Conservation (phyloP, 2,888 invertebrate genomes). For the Drosophila melanocephala region DNA sequence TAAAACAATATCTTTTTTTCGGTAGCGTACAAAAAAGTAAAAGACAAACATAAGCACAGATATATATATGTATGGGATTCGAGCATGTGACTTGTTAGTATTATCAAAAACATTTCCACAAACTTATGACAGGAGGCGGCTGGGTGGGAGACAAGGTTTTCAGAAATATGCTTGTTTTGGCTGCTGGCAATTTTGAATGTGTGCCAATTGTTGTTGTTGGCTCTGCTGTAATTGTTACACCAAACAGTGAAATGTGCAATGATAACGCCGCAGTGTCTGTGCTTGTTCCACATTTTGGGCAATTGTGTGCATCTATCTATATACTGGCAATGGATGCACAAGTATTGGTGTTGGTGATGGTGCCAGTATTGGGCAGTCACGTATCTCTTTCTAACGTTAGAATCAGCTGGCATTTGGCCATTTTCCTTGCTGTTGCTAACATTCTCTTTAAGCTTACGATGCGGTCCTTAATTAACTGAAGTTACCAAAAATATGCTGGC, state of each 20-base stretch:
- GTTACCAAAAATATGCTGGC: constrained; percentile 18
- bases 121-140: constrained; percentile 46
- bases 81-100: constrained; percentile 57
- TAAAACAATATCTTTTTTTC: constrained; percentile 33
- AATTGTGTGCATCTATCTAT: constrained; percentile 20
- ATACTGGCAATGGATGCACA: constrained; percentile 9
- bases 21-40: constrained; percentile 15
- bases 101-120: constrained; percentile 69
- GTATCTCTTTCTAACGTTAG: constrained; percentile 28
- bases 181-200: constrained; percentile 74
- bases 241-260: constrained; percentile 78
- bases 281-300: constrained; percentile 56
- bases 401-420: constrained; percentile 52
- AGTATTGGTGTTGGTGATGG: constrained; percentile 29
- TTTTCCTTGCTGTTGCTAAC: constrained; percentile 29
- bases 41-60: constrained; percentile 7
- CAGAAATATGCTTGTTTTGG: constrained; percentile 66
- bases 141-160: constrained; percentile 9
- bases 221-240: constrained; percentile 77
- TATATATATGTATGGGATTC: constrained; percentile 1
- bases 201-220: constrained; percentile 63
- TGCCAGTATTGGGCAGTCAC: constrained; percentile 27
- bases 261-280: constrained; percentile 71
- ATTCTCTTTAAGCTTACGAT: constrained; percentile 30
- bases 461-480: constrained; percentile 41